Evolutionary conservation across 2,797 vertebrate species (phyloP), one percentile per base, ranked within the genome.

Genomic region (Ptychobarbus kaznakovi): DNA sequence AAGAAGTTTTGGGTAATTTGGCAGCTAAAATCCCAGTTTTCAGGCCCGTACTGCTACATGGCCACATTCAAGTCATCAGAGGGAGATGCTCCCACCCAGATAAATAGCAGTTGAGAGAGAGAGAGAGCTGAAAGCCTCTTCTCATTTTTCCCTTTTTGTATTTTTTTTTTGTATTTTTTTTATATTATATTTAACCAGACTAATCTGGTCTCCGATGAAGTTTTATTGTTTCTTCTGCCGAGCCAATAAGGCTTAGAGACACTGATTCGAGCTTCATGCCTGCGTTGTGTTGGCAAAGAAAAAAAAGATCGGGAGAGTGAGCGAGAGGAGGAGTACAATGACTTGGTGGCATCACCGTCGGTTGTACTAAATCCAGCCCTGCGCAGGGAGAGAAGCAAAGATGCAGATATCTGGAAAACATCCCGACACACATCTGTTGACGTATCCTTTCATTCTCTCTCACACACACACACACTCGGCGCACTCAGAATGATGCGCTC

Each of bases 191-290:
- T 85, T 91, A 85, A 88, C 87, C 69, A 81, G 89, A 90, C 89
- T 97, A 96, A 97, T 97, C 95, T 96, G 93, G 93, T 95, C 95
- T 96, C 95, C 90, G 94, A 89, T 97, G 94, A 96, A 96, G 94
- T 96, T 96, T 95, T 94, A 96, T 96, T 93, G 95, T 97, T 96
- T 96, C 93, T 95, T 95, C 93, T 92, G 94, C 94, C 92, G 92
- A 95, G 92, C 94, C 94, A 96, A 90, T 95, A 95, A 95, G 93
- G 94, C 94, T 97, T 96, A 96, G 92, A 83, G 81, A 92, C 93
- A 95, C 94, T 92, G 91, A 92, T 92, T 91, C 92, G 91, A 93
- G 91, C 92, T 92, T 96, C 95, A 94, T 91, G 89, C 92, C 81
- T 95, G 94, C 93, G 92, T 92, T 92, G 89, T 40, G 89, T 91